A percentile compares a stretch with the other conserved stretches of the same genome.
phyloP scores from a whole-genome alignment of 2,797 vertebrate genomes.

The Chanos chanos region DNA sequence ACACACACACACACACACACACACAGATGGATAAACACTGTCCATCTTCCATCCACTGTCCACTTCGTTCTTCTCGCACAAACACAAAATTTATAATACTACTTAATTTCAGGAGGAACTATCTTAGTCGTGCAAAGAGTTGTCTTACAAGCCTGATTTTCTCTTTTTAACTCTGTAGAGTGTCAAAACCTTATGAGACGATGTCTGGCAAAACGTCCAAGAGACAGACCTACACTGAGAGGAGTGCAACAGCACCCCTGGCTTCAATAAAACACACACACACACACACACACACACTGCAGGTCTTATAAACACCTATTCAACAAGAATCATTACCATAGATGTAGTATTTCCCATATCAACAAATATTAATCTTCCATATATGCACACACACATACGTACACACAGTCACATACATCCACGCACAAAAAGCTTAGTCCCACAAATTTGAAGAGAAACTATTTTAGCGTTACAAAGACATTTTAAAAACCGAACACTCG shows the following conservation, averaged over 20 bases:
- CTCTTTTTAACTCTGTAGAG: too few species aligned
- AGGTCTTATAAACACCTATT: not conserved
- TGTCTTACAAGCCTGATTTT: too few species aligned
- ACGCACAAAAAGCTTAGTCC: not conserved
- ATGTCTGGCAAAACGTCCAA: slow-evolving; percentile 17
- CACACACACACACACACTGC: too few species aligned
- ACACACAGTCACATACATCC: too few species aligned
- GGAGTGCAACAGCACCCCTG: slow-evolving; percentile 19
- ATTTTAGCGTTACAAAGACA: too few species aligned
- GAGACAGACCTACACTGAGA: slow-evolving; percentile 14
- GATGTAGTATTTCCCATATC: not conserved
- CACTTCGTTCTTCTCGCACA: too few species aligned
- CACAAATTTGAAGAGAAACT: too few species aligned
- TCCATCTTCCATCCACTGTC: not conserved
- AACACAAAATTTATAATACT: too few species aligned
- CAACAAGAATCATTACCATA: not conserved
- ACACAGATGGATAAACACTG: too few species aligned
- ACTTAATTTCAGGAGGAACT: too few species aligned
- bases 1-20: not conserved
- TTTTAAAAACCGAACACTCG: too few species aligned
- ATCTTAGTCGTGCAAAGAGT: too few species aligned
- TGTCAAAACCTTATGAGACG: slow-evolving; percentile 13
- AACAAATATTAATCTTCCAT: not conserved
- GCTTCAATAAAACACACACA: slow-evolving; percentile 1
- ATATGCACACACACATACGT: not conserved